These are phyloP conservation scores for Phytoseiulus persimilis DNA, from an alignment of 2,888 invertebrate genomes.

Conservation along the genomic window DNA sequence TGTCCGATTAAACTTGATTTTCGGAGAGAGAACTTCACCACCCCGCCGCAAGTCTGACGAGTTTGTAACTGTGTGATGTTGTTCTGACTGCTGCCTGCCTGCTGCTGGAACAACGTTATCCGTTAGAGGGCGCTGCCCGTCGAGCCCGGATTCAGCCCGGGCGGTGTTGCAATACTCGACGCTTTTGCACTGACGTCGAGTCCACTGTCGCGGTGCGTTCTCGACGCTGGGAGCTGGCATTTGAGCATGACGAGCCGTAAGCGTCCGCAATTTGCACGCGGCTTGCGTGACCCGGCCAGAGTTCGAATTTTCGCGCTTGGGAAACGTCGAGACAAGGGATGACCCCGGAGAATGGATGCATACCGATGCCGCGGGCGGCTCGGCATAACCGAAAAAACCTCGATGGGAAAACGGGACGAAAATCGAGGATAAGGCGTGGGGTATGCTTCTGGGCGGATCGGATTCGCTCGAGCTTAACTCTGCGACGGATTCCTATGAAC, in stretches of 20 bases:
- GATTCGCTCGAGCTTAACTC: no score
- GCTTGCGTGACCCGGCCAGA: no score
- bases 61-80: conserved; percentile 5
- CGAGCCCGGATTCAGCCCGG: conserved; percentile 5
- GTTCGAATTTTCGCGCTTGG: background rate
- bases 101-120: conserved; percentile 5
- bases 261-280: background rate
- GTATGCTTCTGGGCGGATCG: no score
- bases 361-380: background rate
- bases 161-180: background rate
- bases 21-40: background rate
- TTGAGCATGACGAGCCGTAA: background rate
- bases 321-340: background rate
- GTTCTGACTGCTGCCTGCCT: background rate
- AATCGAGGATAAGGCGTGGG: no score
- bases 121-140: background rate
- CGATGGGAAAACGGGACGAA: no score
- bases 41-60: conserved; percentile 5
- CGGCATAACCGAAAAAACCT: no score
- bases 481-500: no score
- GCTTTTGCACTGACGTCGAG: background rate
- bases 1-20: background rate
- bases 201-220: background rate
- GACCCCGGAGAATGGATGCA: background rate
- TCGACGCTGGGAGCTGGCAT: background rate